These are phyloP conservation scores for Macrotrachela quadricornifera DNA, from an alignment of 1,140 invertebrate species.

Conservation along the genomic window DNA sequence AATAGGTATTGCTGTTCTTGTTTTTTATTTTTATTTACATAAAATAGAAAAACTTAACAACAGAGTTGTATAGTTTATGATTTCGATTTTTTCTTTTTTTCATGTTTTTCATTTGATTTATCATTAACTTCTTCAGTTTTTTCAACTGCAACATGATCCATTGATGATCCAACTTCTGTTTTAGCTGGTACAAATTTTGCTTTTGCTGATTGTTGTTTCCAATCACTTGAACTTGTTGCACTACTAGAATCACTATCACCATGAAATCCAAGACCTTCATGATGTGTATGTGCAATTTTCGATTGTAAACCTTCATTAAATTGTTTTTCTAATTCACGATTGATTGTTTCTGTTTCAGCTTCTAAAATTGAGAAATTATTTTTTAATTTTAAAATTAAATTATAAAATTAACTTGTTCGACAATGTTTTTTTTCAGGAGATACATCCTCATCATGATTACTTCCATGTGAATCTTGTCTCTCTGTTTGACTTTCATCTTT, in stretches of 20 bases:
- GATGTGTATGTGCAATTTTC: slow-evolving; percentile 15
- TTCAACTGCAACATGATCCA: too few relatives aligned
- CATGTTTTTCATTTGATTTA: neutral
- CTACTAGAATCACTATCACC: slow-evolving; percentile 6
- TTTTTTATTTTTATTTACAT: too few relatives aligned
- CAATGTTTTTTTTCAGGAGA: neutral
- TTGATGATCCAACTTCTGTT: too few relatives aligned
- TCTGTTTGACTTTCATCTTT: too few relatives aligned
- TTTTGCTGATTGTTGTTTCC: too few relatives aligned
- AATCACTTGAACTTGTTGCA: too few relatives aligned
- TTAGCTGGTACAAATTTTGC: too few relatives aligned
- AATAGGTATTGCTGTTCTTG: too few relatives aligned
- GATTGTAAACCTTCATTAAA: slow-evolving; percentile 20
- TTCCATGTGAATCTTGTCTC: too few relatives aligned
- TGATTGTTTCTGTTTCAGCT: slow-evolving; percentile 13
- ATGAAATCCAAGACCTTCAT: slow-evolving; percentile 21
- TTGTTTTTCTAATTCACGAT: slow-evolving; percentile 19
- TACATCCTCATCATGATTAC: slow-evolving; percentile 1
- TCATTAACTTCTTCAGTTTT: neutral
- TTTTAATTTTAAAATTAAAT: neutral
- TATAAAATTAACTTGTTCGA: neutral
- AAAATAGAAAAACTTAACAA: neutral
- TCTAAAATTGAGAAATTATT: slow-evolving; percentile 9
- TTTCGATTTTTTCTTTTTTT: neutral
- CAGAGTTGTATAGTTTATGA: neutral